A percentile compares a stretch with the other conserved stretches of the same genome.
These are phyloP conservation scores for Conistra vaccinii DNA, from an alignment of 2,888 invertebrate genomes.

Conservation along the genomic window DNA sequence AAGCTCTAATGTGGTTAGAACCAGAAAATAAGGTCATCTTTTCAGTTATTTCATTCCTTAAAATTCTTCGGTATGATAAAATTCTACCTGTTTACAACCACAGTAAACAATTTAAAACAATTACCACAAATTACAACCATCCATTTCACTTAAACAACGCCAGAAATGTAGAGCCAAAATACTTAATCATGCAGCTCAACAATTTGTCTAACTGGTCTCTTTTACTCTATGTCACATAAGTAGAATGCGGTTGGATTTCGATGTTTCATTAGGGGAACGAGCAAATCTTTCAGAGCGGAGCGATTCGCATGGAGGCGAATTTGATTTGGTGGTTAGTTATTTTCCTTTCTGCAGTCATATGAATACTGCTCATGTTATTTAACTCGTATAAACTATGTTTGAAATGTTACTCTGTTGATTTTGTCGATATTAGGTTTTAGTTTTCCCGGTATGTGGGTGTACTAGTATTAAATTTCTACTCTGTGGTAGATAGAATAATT, in stretches of 20 bases:
- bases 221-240: conserved; percentile 56
- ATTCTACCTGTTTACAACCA: conserved; percentile 2
- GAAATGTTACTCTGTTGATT: conserved; percentile 31
- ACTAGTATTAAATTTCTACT: conserved; percentile 4
- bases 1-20: background rate
- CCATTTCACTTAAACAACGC: conserved; percentile 24
- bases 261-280: conserved; percentile 83
- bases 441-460: background rate
- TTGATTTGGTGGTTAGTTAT: conserved; percentile 76
- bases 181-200: conserved; percentile 32
- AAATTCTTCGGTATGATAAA: background rate
- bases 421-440: conserved; percentile 5
- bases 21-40: background rate
- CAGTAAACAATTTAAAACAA: conserved; percentile 20
- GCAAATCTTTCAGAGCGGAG: conserved; percentile 76
- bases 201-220: conserved; percentile 40
- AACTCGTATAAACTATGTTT: background rate
- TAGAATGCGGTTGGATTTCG: conserved; percentile 70
- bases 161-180: conserved; percentile 27
- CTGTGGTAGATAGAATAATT: background rate
- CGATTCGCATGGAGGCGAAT: conserved; percentile 72
- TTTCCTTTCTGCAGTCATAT: conserved; percentile 48
- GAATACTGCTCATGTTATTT: conserved; percentile 30
- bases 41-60: conserved; percentile 4
- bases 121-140: conserved; percentile 18